Conservation (phyloP, 2,797 vertebrate genomes). For the Salmo trutta region DNA sequence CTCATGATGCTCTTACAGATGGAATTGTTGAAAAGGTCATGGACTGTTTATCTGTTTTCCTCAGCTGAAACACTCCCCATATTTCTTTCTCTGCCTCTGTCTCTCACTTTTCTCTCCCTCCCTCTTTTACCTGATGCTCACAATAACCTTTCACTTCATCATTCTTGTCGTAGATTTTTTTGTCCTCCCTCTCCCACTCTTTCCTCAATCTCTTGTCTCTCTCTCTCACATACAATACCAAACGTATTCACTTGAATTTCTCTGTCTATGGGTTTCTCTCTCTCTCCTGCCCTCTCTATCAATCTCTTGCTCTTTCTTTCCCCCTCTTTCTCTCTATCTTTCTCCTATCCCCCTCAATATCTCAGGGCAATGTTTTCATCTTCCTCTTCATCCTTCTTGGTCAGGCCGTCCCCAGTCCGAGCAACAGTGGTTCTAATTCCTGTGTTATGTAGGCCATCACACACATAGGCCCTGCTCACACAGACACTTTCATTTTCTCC, state of each 20-base stretch:
- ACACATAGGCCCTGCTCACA: not conserved
- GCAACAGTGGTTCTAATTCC: not conserved
- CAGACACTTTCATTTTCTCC: not conserved
- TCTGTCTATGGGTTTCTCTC: not conserved
- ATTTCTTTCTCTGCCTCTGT: not conserved
- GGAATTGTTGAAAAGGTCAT: not conserved
- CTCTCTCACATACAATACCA: not conserved
- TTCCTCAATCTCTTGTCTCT: too few relatives aligned
- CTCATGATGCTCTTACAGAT: not conserved
- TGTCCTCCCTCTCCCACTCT: not conserved
- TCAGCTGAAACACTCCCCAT: too few relatives aligned
- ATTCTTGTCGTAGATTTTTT: not conserved
- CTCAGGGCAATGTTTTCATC: not conserved
- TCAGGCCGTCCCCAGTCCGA: not conserved
- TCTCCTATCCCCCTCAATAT: not conserved
- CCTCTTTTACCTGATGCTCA: not conserved
- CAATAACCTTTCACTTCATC: not conserved
- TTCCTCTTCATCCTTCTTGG: not conserved
- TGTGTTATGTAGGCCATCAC: constrained; percentile 2
- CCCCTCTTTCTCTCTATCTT: not conserved
- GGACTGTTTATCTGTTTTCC: too few relatives aligned
- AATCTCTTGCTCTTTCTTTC: too few relatives aligned
- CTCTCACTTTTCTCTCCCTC: not conserved
- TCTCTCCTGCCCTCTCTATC: not conserved
- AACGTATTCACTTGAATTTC: not conserved